A percentile compares a stretch with the other conserved stretches of the same genome.
Evolutionary conservation across 2,797 vertebrate species (phyloP).

Genomic region (Alauda arvensis): DNA sequence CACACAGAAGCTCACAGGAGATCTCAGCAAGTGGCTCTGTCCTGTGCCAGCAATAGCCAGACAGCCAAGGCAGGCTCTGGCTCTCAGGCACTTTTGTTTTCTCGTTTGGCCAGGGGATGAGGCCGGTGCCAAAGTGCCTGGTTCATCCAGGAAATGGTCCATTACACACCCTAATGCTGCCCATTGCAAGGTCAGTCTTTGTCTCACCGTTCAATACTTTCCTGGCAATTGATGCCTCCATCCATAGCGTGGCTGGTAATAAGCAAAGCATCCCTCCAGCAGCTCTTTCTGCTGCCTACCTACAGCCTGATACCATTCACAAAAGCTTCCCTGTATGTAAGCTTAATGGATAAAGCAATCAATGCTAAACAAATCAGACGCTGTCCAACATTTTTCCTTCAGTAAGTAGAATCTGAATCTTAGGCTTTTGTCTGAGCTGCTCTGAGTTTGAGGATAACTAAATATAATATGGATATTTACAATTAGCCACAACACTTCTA

Average conservation of each 20-base stretch:
- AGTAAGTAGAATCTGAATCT: not conserved
- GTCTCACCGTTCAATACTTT: slow-evolving; percentile 1
- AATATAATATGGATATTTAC: not conserved
- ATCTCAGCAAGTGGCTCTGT: not conserved
- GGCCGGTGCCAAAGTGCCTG: not conserved
- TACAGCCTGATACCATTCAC: not conserved
- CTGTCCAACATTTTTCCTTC: not conserved
- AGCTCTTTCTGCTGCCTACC: not conserved
- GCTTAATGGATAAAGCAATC: slow-evolving; percentile 46
- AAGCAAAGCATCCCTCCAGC: not conserved
- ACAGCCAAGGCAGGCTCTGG: not conserved
- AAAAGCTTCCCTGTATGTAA: not conserved
- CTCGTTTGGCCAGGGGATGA: rapidly evolving
- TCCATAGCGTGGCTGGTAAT: not conserved
- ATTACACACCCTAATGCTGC: not conserved
- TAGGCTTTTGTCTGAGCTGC: not conserved
- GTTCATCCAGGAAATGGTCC: not conserved
- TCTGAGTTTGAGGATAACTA: not conserved
- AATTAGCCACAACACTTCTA: not conserved
- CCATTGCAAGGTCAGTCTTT: slow-evolving; percentile 12
- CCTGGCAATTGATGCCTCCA: slow-evolving; percentile 2
- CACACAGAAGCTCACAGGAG: not conserved
- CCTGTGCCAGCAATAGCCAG: rapidly evolving
- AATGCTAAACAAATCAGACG: not conserved
- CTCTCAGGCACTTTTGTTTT: not conserved